Base-by-base conservation (phyloP, 2,113 vertebrate genomes). In the Lasiurus borealis region DNA sequence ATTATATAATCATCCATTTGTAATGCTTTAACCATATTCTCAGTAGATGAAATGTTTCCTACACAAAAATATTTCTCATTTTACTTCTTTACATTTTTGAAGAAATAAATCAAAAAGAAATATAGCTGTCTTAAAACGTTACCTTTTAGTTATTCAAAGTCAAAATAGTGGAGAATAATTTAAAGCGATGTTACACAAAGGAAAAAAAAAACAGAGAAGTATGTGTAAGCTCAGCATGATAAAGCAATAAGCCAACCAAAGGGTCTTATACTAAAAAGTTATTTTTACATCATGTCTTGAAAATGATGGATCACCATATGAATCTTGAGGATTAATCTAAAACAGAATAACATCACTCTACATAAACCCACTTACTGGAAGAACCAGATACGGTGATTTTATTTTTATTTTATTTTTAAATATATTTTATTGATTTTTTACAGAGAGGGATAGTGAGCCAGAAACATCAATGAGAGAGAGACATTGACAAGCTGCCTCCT, bases 21-120 rank as follows among this genome's bases (percentile, higher is more conserved):
- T 64, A 44, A 72, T 72, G 68, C 12, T 85, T 94, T 59, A 80
- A 90, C 84, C 46, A 52, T 68, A 68, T 44, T 81, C 44, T 75
- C 72, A 73, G 50, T 64, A 68, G 54, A 36, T 85, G 78, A 80
- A 90, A 73, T 25, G 9, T 78, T 6, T 12, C 5, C 4, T 29
- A 71, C 59, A 64, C 66, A 68, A 52, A 71, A 75, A 6, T 69
- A 94, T 75, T 91, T 88, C 25, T 75, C 1, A 87, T 71, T 71
- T 86, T 34, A 16, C 54, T 84, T 29, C 2, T 81, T 72, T 90
- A 48, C 16, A 44, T 13, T 85, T 91, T 80, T 84, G 48, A 29
- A 69, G 29, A 81, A 29, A 18, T 80, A 80, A 54, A 2, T 66
- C 31, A 84, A 64, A 75, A 88, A 94, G 59, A 78, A 50, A 73